Evolutionary conservation across 1,140 invertebrate species (phyloP).

Genomic region (Parasteatoda tepidariorum): DNA sequence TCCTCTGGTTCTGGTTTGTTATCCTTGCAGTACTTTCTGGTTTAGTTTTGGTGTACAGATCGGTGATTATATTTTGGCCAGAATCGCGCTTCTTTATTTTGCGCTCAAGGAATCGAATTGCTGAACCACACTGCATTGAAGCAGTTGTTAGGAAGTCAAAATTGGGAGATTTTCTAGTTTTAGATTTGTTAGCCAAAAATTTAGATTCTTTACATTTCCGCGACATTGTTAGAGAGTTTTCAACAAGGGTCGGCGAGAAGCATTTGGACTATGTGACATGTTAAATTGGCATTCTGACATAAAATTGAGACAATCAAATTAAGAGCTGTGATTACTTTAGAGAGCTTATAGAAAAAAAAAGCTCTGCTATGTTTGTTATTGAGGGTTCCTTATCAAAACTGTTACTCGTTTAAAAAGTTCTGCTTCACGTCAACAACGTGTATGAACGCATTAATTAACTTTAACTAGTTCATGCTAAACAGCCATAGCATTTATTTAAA

Average conservation of each 20-base stretch:
- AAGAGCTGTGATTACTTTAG: too few relatives aligned
- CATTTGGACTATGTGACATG: conserved; percentile 1
- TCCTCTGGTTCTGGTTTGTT: conserved; percentile 75
- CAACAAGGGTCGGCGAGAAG: conserved; percentile 25
- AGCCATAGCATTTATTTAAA: too few relatives aligned
- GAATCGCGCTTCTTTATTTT: conserved; percentile 51
- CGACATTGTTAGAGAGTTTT: conserved; percentile 61
- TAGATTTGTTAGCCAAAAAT: conserved; percentile 86
- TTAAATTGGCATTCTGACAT: too few relatives aligned
- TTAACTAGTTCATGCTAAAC: too few relatives aligned
- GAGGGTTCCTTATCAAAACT: too few relatives aligned
- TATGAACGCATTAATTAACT: too few relatives aligned
- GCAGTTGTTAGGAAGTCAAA: conserved; percentile 65
- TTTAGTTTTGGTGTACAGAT: conserved; percentile 80
- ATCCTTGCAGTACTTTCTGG: conserved; percentile 74
- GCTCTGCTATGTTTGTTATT: too few relatives aligned
- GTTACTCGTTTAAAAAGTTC: too few relatives aligned
- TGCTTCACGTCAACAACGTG: too few relatives aligned
- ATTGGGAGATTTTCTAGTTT: conserved; percentile 86
- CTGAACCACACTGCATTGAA: conserved; percentile 39
- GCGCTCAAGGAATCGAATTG: conserved; percentile 54
- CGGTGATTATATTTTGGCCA: conserved; percentile 78
- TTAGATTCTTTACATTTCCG: conserved; percentile 73
- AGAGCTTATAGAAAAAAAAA: too few relatives aligned
- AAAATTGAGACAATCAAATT: too few relatives aligned